Base-by-base conservation (phyloP, 2,113 vertebrate genomes). In the Dromaius novaehollandiae region DNA sequence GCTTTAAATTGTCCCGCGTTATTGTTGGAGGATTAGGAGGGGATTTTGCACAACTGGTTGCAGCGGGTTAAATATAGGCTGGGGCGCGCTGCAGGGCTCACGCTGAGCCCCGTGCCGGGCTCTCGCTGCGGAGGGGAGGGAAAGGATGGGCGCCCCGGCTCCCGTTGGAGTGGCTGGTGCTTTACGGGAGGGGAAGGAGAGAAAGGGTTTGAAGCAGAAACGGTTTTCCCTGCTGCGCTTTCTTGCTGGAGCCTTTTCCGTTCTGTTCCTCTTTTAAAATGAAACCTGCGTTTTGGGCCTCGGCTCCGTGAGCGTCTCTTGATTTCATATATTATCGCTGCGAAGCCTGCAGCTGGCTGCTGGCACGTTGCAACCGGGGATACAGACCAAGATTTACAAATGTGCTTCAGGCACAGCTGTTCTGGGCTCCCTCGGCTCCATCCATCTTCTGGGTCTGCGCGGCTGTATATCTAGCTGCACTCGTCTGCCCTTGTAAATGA, bases 1-100 rank as follows among this genome's bases (percentile, higher is more conserved):
- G 93, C 89, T 95, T 97, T 97, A 95, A 91, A 92, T 96, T 95
- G 95, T 93, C 94, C 93, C 90, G 75, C 87, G 91, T 88, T 94
- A 75, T 95, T 90, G 82, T 58, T 58, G 76, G 68, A 77, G 94
- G 95, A 95, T 95, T 95, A 96, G 79, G 93, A 95, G 60, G 50
- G 94, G 96, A 96, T 95, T 95, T 94, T 87, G 34, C 40, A 17
- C 76, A 88, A 96, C 95, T 96, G 96, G 90, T 94, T 90, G 95
- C 90, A 89, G 94, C 0, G 9, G 91, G 94, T 95, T 96, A 97
- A 97, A 96, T 95, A 92, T 86, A 97, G 96, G 86, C 91, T 88
- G 82, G 38, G 69, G 92, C 22, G 51, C 75, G 69, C 24, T 68
- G 65, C 73, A 90, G 83, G 91, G 75, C 60, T 97, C 92, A 26